Evolutionary conservation across 53 echinoderm and acorn worm species (phyloP), one percentile per base, ranked within the genome.

Genomic region (Patiria pectinifera): DNA sequence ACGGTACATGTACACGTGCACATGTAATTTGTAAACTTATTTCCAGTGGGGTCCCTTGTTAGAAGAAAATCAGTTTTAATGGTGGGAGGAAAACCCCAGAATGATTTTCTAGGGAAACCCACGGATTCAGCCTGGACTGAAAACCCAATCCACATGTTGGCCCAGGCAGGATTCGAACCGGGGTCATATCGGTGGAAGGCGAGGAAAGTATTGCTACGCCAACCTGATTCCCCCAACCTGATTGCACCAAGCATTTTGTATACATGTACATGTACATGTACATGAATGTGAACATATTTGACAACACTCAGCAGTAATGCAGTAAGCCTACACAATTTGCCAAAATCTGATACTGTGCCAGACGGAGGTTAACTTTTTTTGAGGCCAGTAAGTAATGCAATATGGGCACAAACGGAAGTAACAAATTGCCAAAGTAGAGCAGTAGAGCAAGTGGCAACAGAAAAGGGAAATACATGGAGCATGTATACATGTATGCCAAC

Each of bases 201-300:
- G 1, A 35, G 35, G 35, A 35, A 35, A 35, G 35, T 35, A 35
- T 35, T 35, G 35, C 35, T 35, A 35, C 35, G 35, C 35, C 35
- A 35, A 35, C 35, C 35, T 35, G 35, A 35, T 35, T 35, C 35
- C 35, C 35, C 35, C 35, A 35, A 35, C 35, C 35, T 35, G 35
- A 35, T 35, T 35, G 0, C 35, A 35, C 35, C 35, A 35, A 35
- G 35, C 35, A 35, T 35, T 35, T 35, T 1, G 35, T 70, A 3
- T 66, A 66, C 83, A 63, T 15, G 43, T 44, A 83, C 66, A 66
- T 84, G 66, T 66, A 66, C 83, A 63, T 15, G 43, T 44, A 83
- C 66, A 66, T 84, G 66, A 25, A 84, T 10, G 24, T 58, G 35
- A 35, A 35, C 35, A 69, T 69, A 11, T 21, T 18, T 69, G 69